phyloP scores from a whole-genome alignment of 1,140 invertebrate genomes.

The Daktulosphaira vitifoliae region DNA sequence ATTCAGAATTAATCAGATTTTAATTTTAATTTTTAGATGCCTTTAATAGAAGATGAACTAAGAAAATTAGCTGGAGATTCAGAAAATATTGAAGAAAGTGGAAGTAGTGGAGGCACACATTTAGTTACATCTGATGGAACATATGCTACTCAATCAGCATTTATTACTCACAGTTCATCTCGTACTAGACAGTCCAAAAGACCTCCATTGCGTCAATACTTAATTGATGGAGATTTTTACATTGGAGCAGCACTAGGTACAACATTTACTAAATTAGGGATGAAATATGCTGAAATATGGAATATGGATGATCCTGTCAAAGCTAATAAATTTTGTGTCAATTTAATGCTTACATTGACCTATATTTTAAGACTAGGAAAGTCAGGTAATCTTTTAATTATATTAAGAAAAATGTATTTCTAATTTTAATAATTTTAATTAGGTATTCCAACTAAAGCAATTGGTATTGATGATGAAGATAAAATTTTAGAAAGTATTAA shows the following conservation, averaged over 20 bases:
- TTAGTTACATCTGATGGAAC: conserved; percentile 96
- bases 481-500: conserved; percentile 75
- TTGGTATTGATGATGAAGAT: conserved; percentile 93
- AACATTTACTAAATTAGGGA: conserved; percentile 81
- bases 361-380: conserved; percentile 67
- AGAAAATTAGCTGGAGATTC: conserved; percentile 59
- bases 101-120: conserved; percentile 42
- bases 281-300: conserved; percentile 56
- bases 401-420: not conserved
- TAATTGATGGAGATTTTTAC: conserved; percentile 94
- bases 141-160: conserved; percentile 95
- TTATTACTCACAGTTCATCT: conserved; percentile 54
- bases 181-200: conserved; percentile 40
- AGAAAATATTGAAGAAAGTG: conserved; percentile 47
- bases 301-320: conserved; percentile 46
- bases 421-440: conserved; percentile 38
- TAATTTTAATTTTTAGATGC: conserved; percentile 51
- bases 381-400: conserved; percentile 46
- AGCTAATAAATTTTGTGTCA: conserved; percentile 63
- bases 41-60: conserved; percentile 83
- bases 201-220: conserved; percentile 74
- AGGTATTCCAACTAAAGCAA: conserved; percentile 59
- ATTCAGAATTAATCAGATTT: not conserved
- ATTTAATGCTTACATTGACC: conserved; percentile 64
- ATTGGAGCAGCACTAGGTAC: conserved; percentile 85